Evolutionary conservation across 37 sponge, comb jelly and placozoan genomes (phyloP), one percentile per base, ranked within the genome.

Genomic region (Aphrocallistes beatrix): DNA sequence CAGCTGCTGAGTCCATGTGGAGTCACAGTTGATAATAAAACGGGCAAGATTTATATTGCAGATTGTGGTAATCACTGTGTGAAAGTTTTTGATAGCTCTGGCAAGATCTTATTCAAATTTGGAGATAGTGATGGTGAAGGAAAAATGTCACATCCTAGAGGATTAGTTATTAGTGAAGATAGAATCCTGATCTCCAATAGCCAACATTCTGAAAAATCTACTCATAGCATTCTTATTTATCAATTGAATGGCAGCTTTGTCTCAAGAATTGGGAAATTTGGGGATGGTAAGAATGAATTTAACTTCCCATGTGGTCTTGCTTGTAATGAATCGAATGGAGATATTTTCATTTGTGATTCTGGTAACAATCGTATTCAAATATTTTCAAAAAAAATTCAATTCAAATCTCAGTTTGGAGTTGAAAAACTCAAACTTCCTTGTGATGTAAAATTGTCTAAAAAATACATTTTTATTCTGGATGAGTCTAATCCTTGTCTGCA

Each of bases 401-500:
- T 60, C 75, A 60, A 60, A 60, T 60, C 75, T 32, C 75, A 60
- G 75, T 60, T 60, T 60, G 75, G 75, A 25, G n/a, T 25, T 25
- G 25, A 60, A 8, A 60, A 19, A 3, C 75, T 60, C 8, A 60
- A 60, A 60, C n/a, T 13, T 6, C 75, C 75, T 19, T 30, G n/a
- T 60, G 75, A 60, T 28, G 34, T 60, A 8, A 60, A 60, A 60
- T 6, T 60, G 3, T 60, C 75, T 60, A 28, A 60, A 60, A 3
- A 60, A 60, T 60, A 60, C 75, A 28, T 60, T 60, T 60, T 25
- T 30, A 13, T 60, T 32, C 34, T 60, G 3, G 75, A 60, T 28
- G 75, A 60, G n/a, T 60, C 75, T 28, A 60, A 60, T 60, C 75
- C 75, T 60, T 60, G 75, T 60, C 75, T 21, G 6, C 75, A 60